Percentiles rank a stretch among this genome's conserved stretches.
Conservation (phyloP, 2,113 vertebrate genomes). For the Plestiodon gilberti region DNA sequence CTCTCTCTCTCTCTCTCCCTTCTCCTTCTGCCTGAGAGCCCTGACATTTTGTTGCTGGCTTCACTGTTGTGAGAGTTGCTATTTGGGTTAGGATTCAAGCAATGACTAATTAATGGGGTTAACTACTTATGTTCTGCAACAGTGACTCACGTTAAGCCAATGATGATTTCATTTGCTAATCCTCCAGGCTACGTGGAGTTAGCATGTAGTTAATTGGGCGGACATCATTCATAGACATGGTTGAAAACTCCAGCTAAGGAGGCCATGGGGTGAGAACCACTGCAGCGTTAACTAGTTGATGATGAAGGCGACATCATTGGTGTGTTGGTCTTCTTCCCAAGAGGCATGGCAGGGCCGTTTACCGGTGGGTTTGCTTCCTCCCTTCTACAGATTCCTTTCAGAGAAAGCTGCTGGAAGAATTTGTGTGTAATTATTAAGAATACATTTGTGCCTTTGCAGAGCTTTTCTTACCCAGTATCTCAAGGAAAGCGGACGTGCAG, state of each 20-base stretch:
- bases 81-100: not conserved
- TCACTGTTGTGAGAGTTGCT: not conserved
- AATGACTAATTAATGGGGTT: slow-evolving; percentile 5
- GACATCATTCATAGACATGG: not conserved
- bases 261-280: not conserved
- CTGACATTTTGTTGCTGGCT: not conserved
- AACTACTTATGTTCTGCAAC: not conserved
- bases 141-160: not conserved
- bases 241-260: not conserved
- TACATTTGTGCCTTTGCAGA: too few species aligned
- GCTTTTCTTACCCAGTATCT: too few species aligned
- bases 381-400: not conserved
- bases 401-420: too few species aligned
- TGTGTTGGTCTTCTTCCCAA: not conserved
- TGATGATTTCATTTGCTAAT: not conserved
- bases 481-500: too few species aligned
- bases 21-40: too few species aligned
- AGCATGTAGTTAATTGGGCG: not conserved
- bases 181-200: not conserved
- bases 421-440: too few species aligned
- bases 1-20: not conserved
- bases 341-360: not conserved
- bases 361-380: too few species aligned
- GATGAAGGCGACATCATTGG: not conserved
- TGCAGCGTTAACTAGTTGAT: not conserved